A percentile compares a stretch with the other conserved stretches of the same genome.
These are phyloP conservation scores for Macaca nemestrina DNA, from an alignment of 2,113 vertebrate species.

Conservation along the genomic window DNA sequence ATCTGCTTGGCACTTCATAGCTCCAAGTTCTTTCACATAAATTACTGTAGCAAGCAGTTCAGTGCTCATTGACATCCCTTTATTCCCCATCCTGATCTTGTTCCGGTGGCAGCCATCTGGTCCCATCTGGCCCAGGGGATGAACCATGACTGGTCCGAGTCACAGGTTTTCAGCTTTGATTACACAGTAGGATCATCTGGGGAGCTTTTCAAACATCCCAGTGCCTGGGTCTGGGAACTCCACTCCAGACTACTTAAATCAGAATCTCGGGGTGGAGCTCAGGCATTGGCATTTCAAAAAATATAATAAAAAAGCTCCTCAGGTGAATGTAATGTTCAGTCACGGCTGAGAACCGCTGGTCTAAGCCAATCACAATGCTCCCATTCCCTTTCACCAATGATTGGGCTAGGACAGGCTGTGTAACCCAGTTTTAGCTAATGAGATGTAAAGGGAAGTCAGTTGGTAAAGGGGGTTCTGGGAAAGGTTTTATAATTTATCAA, in stretches of 20 bases:
- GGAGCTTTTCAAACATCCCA: background rate
- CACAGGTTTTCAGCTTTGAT: background rate
- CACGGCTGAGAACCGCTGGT: background rate
- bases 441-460: background rate
- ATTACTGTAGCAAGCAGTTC: background rate
- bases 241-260: background rate
- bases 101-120: background rate
- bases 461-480: background rate
- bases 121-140: background rate
- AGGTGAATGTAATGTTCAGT: background rate
- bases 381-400: background rate
- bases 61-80: background rate
- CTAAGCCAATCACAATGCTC: background rate
- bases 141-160: background rate
- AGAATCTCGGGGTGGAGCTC: background rate
- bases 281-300: background rate
- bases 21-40: slow-evolving; percentile 24
- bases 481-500: background rate
- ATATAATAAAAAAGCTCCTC: background rate
- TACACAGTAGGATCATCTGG: background rate
- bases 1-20: slow-evolving; percentile 16
- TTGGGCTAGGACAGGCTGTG: background rate
- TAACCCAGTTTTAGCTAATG: background rate
- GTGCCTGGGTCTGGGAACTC: background rate
- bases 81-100: background rate